These are phyloP conservation scores for Euthynnus affinis DNA, from an alignment of 2,797 vertebrate species.

Conservation along the genomic window DNA sequence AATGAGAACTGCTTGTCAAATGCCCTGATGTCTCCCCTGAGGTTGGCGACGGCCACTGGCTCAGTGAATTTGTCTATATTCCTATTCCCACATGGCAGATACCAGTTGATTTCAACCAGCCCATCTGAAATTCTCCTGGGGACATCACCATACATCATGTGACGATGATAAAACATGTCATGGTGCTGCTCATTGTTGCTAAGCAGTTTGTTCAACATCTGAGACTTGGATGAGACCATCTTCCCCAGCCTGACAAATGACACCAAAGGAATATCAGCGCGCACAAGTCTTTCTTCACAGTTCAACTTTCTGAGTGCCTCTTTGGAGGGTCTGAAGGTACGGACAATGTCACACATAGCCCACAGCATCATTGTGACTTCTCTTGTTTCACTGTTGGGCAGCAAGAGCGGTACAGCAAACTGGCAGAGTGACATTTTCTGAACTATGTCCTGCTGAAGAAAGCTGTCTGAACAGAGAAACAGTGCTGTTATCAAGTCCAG, in stretches of 20 bases:
- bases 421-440: conserved; percentile 82
- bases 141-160: conserved; percentile 74
- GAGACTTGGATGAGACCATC: conserved; percentile 78
- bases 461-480: conserved; percentile 56
- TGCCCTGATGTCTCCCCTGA: conserved; percentile 78
- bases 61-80: conserved; percentile 77
- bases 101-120: conserved; percentile 83
- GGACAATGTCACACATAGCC: conserved; percentile 80
- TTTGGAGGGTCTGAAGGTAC: conserved; percentile 75
- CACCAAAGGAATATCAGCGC: conserved; percentile 50
- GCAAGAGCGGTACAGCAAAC: conserved; percentile 82
- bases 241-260: conserved; percentile 69
- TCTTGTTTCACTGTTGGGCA: conserved; percentile 75
- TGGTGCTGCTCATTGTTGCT: conserved; percentile 75
- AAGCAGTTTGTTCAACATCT: conserved; percentile 81
- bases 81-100: conserved; percentile 76
- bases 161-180: conserved; percentile 80
- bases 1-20: conserved; percentile 80
- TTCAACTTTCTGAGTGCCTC: conserved; percentile 50
- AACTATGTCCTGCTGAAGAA: conserved; percentile 54
- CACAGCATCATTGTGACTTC: conserved; percentile 80
- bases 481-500: conserved; percentile 53
- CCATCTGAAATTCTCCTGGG: conserved; percentile 70
- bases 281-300: conserved; percentile 78
- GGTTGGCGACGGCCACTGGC: conserved; percentile 80